Evolutionary conservation across 2,888 invertebrate genomes (phyloP).

Genomic region (Dryobota labecula): DNA sequence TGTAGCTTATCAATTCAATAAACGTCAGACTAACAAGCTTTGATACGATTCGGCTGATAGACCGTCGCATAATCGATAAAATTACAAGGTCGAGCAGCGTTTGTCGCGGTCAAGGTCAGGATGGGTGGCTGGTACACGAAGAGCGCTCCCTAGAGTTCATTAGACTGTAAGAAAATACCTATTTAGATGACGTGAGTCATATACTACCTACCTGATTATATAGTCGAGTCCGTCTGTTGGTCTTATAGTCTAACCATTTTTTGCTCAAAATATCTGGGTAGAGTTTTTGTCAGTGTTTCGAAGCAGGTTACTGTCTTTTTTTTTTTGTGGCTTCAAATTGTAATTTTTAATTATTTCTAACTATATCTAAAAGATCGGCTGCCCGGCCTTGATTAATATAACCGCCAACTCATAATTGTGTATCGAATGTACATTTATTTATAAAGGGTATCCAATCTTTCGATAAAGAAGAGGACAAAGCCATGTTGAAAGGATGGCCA

Average conservation of each 20-base stretch:
- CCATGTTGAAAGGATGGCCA: not conserved
- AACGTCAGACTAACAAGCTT: not conserved
- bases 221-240: not conserved
- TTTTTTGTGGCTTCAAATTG: slow-evolving; percentile 11
- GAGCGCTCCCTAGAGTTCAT: not conserved
- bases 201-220: not conserved
- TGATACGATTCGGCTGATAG: not conserved
- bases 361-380: too few species aligned
- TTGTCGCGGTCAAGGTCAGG: slow-evolving; percentile 21
- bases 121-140: not conserved
- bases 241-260: not conserved
- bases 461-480: not conserved
- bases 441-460: too few species aligned
- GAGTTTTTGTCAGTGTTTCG: slow-evolving; percentile 5
- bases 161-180: not conserved
- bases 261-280: slow-evolving; percentile 3
- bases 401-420: not conserved
- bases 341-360: not conserved
- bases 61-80: not conserved
- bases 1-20: slow-evolving; percentile 7
- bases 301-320: slow-evolving; percentile 16
- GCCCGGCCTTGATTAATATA: not conserved
- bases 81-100: slow-evolving; percentile 4
- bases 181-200: not conserved
- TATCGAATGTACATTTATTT: not conserved